phyloP scores from a whole-genome alignment of 2,113 vertebrate species.

The Cinclus cinclus region DNA sequence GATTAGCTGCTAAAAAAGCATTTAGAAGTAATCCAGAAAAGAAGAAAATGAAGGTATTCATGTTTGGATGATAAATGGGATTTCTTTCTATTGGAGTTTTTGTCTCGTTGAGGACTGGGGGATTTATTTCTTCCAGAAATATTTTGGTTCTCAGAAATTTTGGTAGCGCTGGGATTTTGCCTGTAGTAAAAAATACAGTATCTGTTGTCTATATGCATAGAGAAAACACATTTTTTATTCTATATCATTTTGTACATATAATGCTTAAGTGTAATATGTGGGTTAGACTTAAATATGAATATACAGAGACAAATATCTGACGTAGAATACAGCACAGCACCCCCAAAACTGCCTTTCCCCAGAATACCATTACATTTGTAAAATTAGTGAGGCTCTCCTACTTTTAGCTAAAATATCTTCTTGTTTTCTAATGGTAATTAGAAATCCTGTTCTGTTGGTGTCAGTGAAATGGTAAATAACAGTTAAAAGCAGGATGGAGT shows the following conservation, averaged over 20 bases:
- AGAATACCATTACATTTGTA: rapidly evolving
- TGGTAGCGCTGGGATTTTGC: neutral
- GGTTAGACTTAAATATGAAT: neutral
- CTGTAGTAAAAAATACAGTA: neutral
- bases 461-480: neutral
- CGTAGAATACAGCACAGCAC: neutral
- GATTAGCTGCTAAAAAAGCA: neutral
- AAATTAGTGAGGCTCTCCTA: neutral
- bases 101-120: neutral
- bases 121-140: neutral
- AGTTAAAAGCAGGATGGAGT: neutral
- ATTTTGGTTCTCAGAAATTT: neutral
- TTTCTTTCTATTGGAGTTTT: neutral
- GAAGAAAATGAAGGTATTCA: neutral
- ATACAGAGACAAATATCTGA: neutral
- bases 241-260: neutral
- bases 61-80: neutral
- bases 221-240: neutral
- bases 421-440: neutral
- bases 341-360: neutral
- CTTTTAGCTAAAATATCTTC: neutral
- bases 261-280: neutral
- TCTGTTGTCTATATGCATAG: rapidly evolving
- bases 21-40: neutral
- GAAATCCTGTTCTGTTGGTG: neutral